Percentiles rank a stretch among this genome's conserved stretches.
Conservation (phyloP, 2,113 vertebrate genomes). For the Capricornis sumatraensis region DNA sequence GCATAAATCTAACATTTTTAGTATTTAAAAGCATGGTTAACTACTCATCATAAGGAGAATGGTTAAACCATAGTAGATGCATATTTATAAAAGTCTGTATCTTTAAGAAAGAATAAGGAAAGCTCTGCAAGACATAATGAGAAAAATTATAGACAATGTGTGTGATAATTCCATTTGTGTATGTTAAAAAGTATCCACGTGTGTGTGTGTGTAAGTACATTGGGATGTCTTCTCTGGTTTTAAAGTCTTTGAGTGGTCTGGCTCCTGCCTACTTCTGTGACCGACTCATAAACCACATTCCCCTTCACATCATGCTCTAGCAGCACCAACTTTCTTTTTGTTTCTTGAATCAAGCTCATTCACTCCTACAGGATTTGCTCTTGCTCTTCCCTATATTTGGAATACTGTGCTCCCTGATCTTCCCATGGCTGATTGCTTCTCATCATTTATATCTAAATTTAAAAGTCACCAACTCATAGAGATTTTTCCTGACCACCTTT, state of each 20-base stretch:
- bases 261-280: neutral
- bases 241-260: neutral
- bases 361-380: neutral
- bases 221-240: neutral
- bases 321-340: neutral
- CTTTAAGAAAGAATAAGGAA: slow-evolving; percentile 31
- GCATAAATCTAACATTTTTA: neutral
- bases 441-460: neutral
- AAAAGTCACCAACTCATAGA: neutral
- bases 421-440: neutral
- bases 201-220: neutral
- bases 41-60: neutral
- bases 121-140: neutral
- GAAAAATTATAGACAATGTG: neutral
- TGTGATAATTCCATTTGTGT: neutral
- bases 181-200: neutral
- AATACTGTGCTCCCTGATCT: neutral
- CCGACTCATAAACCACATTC: neutral
- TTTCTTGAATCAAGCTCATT: neutral
- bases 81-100: neutral
- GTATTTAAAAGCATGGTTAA: slow-evolving; percentile 1
- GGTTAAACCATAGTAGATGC: neutral
- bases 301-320: neutral
- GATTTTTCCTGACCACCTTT: neutral
- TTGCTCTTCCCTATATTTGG: neutral